phyloP scores from a whole-genome alignment of 2,113 vertebrate species.

The Shinisaurus crocodilurus region DNA sequence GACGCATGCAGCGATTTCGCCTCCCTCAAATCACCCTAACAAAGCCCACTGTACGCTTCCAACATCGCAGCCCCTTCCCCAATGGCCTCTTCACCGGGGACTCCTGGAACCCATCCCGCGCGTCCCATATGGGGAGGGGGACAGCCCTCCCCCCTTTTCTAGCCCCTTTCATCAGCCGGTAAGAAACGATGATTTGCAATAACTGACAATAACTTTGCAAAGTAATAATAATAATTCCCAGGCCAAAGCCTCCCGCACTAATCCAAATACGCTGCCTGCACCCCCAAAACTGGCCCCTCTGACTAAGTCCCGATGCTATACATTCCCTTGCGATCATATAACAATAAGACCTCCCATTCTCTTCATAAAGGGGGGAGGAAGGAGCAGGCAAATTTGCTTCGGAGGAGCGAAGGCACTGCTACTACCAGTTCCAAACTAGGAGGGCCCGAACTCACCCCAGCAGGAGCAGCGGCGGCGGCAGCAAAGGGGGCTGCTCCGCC shows the following conservation, averaged over 20 bases:
- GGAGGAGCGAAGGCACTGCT: neutral
- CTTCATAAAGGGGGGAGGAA: neutral
- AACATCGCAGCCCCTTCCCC: neutral
- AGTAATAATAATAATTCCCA: accelerated
- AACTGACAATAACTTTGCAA: neutral
- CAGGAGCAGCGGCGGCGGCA: neutral
- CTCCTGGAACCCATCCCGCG: neutral
- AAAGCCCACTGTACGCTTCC: neutral
- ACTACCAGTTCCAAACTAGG: neutral
- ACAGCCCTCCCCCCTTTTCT: neutral
- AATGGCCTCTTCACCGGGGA: neutral
- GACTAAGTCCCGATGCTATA: neutral
- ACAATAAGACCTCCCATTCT: no score
- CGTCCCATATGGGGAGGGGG: neutral
- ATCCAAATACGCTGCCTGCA: neutral
- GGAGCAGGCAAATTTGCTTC: neutral
- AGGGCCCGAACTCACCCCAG: slow-evolving; percentile 23
- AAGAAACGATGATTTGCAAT: neutral
- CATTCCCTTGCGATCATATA: neutral
- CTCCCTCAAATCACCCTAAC: neutral
- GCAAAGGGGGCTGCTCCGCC: neutral
- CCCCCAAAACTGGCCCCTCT: neutral
- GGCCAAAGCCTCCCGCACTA: neutral
- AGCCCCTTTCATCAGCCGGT: neutral
- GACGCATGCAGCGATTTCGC: neutral